These are phyloP conservation scores for Thumatha senex DNA, from an alignment of 2,888 invertebrate species.

Conservation along the genomic window DNA sequence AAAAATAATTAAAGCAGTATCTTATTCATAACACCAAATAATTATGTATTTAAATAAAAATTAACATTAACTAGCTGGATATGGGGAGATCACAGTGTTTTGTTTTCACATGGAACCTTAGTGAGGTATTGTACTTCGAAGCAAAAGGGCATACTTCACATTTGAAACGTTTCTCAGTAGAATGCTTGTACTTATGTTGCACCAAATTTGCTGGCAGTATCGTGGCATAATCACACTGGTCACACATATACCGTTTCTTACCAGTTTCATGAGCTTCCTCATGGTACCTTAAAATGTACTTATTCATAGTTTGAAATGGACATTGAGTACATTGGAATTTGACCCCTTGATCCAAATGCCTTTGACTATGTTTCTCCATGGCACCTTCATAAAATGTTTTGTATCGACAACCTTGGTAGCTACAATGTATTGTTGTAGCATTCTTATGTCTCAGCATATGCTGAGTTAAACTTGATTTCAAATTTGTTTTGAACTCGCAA, in stretches of 20 bases:
- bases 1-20: too few species aligned
- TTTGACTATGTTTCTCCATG: slow-evolving; percentile 68
- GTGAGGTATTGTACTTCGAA: slow-evolving; percentile 74
- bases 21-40: neutral
- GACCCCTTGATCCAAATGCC: slow-evolving; percentile 63
- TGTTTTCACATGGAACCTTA: slow-evolving; percentile 74
- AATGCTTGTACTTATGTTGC: slow-evolving; percentile 77
- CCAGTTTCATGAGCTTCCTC: slow-evolving; percentile 73
- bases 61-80: slow-evolving; percentile 48
- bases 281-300: slow-evolving; percentile 71
- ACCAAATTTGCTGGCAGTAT: slow-evolving; percentile 72
- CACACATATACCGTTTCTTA: slow-evolving; percentile 65
- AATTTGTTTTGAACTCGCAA: slow-evolving; percentile 65
- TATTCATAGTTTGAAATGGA: slow-evolving; percentile 75
- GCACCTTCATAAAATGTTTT: slow-evolving; percentile 69
- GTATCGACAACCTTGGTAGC: slow-evolving; percentile 60
- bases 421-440: slow-evolving; percentile 63
- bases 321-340: slow-evolving; percentile 70
- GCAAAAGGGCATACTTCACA: slow-evolving; percentile 77
- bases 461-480: slow-evolving; percentile 65
- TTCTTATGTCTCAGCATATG: slow-evolving; percentile 71
- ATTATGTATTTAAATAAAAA: slow-evolving; percentile 34
- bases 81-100: slow-evolving; percentile 79
- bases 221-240: slow-evolving; percentile 74
- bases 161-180: slow-evolving; percentile 70